phyloP scores from a whole-genome alignment of 2,797 vertebrate species.

The Cichlasoma orientale region DNA sequence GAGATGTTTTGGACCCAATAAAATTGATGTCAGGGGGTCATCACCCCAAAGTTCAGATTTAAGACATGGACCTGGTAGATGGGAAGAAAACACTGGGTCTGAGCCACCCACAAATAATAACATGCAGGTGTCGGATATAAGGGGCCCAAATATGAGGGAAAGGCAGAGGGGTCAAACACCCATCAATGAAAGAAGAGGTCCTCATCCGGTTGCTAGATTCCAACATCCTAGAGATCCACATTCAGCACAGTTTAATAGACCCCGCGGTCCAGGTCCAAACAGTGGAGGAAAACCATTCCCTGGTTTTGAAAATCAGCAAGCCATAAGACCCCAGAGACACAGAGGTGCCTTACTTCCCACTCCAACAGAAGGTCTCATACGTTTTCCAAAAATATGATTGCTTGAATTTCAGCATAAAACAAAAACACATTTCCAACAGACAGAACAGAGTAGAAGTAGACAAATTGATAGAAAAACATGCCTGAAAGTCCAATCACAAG shows the following conservation, averaged over 20 bases:
- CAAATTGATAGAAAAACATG: slow-evolving; percentile 48
- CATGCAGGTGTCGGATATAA: neutral
- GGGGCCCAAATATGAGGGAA: slow-evolving; percentile 1
- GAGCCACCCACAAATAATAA: neutral
- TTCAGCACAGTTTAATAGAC: slow-evolving; percentile 46
- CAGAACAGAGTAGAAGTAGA: slow-evolving; percentile 77
- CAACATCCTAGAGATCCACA: slow-evolving; percentile 45
- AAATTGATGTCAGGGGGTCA: slow-evolving; percentile 17
- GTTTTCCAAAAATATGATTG: slow-evolving; percentile 64
- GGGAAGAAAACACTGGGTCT: slow-evolving; percentile 33
- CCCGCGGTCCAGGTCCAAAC: slow-evolving; percentile 60
- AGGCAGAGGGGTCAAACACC: slow-evolving; percentile 4
- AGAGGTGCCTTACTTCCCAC: slow-evolving; percentile 90
- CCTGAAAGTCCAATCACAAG: slow-evolving; percentile 1
- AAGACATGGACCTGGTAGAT: slow-evolving; percentile 19
- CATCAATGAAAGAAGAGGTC: slow-evolving; percentile 32
- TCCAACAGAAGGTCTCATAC: slow-evolving; percentile 78
- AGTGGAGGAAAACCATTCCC: slow-evolving; percentile 71
- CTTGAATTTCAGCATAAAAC: slow-evolving; percentile 62
- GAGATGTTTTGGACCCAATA: slow-evolving; percentile 24
- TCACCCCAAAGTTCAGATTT: slow-evolving; percentile 13
- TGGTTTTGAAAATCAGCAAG: slow-evolving; percentile 74
- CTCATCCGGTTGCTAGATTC: slow-evolving; percentile 40
- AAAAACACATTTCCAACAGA: slow-evolving; percentile 53
- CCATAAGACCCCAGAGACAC: slow-evolving; percentile 76